These are phyloP conservation scores for Electrona antarctica DNA, from an alignment of 2,113 vertebrate genomes.

Conservation along the genomic window DNA sequence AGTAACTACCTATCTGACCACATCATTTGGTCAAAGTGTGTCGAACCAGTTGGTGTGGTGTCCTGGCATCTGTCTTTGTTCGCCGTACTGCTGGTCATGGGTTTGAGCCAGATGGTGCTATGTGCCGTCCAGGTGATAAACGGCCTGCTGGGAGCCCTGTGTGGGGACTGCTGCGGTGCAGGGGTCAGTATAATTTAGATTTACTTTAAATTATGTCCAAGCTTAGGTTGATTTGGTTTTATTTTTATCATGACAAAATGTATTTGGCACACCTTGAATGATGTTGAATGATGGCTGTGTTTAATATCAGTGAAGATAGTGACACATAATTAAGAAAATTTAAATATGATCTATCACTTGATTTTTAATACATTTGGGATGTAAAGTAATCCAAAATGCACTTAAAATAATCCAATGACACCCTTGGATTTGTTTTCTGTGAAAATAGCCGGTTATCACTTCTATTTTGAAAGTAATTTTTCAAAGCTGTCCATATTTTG, in stretches of 20 bases:
- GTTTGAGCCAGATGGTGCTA: constrained; percentile 80
- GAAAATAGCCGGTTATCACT: not conserved
- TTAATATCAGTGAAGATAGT: not conserved
- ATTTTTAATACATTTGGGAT: not conserved
- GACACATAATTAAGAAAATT: too few species aligned
- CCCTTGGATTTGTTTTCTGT: not conserved
- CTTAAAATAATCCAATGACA: too few species aligned
- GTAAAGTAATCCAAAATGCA: too few species aligned
- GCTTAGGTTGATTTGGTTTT: constrained; percentile 12
- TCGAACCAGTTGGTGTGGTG: constrained; percentile 55
- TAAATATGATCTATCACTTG: too few species aligned
- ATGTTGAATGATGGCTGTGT: not conserved
- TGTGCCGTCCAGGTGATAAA: constrained; percentile 89
- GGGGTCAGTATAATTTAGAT: constrained; percentile 44
- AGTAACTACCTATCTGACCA: constrained; percentile 84
- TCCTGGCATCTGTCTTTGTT: constrained; percentile 91
- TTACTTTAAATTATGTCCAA: not conserved
- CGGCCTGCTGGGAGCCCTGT: constrained; percentile 88
- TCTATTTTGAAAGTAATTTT: not conserved
- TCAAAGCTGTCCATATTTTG: constrained; percentile 13
- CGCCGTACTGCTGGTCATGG: constrained; percentile 84
- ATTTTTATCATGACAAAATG: constrained; percentile 2
- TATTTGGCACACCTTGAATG: not conserved
- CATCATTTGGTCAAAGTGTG: constrained; percentile 47
- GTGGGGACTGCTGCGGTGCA: constrained; percentile 85